phyloP scores from a whole-genome alignment of 1,140 invertebrate species.

The Caenorhabditis elegans region WBcel235 BX284603.4:10964501-10965000 shows the following conservation, averaged over 20 bases:
- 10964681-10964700: background rate
- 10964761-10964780: slow-evolving; percentile 44
- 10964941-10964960: slow-evolving; percentile 47
- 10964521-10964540: background rate
- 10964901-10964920: slow-evolving; percentile 57
- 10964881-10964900: slow-evolving; percentile 49
- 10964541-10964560: slow-evolving; percentile 9
- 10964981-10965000: slow-evolving; percentile 40
- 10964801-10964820: slow-evolving; percentile 41
- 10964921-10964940: slow-evolving; percentile 56
- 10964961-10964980: slow-evolving; percentile 49
- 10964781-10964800: slow-evolving; percentile 52
- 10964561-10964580: background rate
- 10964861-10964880: slow-evolving; percentile 51
- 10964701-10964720: background rate
- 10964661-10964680: slow-evolving; percentile 14
- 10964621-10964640: background rate
- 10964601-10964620: slow-evolving; percentile 2
- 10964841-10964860: slow-evolving; percentile 48
- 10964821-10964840: slow-evolving; percentile 48
- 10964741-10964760: slow-evolving; percentile 49
- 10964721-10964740: background rate
- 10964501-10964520: background rate
- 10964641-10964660: background rate
- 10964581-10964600: slow-evolving; percentile 4